These are phyloP conservation scores for Poeciliopsis retropinna DNA, from an alignment of 2,113 vertebrate genomes.

Conservation along the genomic window DNA sequence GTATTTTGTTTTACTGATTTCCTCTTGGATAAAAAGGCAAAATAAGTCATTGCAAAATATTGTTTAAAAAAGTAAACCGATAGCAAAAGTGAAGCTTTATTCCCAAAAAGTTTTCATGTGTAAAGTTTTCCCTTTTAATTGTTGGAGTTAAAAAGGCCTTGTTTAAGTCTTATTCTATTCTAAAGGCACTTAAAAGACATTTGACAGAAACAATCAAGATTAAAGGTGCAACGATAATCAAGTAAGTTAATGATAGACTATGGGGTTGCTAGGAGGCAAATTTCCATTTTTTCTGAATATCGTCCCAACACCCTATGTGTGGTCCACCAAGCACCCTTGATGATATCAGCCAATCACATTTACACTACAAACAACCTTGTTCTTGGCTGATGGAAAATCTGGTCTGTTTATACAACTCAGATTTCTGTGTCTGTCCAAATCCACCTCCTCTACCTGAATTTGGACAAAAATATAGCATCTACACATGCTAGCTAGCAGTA, in stretches of 20 bases:
- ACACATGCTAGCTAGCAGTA: conserved; percentile 41
- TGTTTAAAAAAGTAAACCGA: conserved; percentile 47
- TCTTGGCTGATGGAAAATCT: conserved; percentile 8
- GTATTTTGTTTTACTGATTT: conserved; percentile 25
- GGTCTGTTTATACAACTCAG: neutral
- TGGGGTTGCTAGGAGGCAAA: conserved; percentile 49
- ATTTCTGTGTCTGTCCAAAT: conserved; percentile 11
- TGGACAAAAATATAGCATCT: conserved; percentile 33
- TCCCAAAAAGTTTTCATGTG: conserved; percentile 32
- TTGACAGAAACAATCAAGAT: conserved; percentile 69
- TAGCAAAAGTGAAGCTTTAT: conserved; percentile 48
- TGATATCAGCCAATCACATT: conserved; percentile 27
- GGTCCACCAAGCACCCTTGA: conserved; percentile 71
- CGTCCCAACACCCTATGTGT: conserved; percentile 51
- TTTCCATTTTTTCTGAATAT: conserved; percentile 52
- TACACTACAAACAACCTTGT: conserved; percentile 29
- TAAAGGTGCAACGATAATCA: conserved; percentile 74
- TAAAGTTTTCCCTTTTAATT: conserved; percentile 67
- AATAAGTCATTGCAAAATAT: conserved; percentile 46
- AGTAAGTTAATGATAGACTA: conserved; percentile 64
- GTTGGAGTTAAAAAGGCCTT: conserved; percentile 70
- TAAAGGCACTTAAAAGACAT: conserved; percentile 92
- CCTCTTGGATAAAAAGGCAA: conserved; percentile 56
- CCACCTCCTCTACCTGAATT: conserved; percentile 7
- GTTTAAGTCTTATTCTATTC: conserved; percentile 77